These are phyloP conservation scores for Halichondria panicea DNA, from an alignment of 37 sponge, comb jelly and placozoan species.

Conservation along the genomic window DNA sequence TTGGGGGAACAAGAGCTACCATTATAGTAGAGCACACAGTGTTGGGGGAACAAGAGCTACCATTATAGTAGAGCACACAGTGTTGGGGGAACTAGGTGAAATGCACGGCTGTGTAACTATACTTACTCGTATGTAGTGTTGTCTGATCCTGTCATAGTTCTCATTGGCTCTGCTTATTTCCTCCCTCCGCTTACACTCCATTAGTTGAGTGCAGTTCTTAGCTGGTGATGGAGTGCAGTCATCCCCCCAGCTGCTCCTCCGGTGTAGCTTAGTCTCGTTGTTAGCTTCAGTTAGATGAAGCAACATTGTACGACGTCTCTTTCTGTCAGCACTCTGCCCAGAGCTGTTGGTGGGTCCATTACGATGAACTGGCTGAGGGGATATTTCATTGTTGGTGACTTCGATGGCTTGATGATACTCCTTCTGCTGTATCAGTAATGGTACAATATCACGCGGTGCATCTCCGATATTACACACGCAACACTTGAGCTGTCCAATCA, in stretches of 20 bases:
- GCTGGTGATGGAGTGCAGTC: too few species aligned
- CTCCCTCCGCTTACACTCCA: constrained; percentile 1
- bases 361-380: background rate
- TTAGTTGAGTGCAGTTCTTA: constrained; percentile 5
- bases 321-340: background rate
- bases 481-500: constrained; percentile 3
- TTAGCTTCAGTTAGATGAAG: too few species aligned
- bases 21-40: too few species aligned
- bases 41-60: too few species aligned
- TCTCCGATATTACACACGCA: constrained; percentile 34
- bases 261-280: background rate
- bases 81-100: too few species aligned
- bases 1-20: too few species aligned
- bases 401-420: background rate
- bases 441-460: background rate
- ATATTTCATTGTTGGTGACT: background rate
- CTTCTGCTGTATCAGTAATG: background rate
- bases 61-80: too few species aligned
- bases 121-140: constrained; percentile 20
- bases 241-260: background rate
- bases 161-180: constrained; percentile 6
- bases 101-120: too few species aligned
- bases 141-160: constrained; percentile 11
- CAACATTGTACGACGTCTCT: too few species aligned
- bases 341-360: background rate